phyloP scores from a whole-genome alignment of 2,888 invertebrate species.

The Drosophila fungiperda region DNA sequence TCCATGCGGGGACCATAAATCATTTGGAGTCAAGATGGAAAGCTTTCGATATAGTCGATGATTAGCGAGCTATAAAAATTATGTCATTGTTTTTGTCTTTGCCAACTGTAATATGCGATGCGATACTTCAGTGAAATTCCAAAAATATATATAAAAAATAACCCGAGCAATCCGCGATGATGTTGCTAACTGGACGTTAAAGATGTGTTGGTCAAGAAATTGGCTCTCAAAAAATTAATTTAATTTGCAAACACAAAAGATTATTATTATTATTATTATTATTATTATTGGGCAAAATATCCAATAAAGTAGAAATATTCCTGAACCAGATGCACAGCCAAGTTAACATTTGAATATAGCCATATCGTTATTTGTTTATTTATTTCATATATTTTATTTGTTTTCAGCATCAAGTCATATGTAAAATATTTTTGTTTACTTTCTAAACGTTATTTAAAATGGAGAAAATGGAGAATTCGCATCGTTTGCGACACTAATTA shows the following conservation, averaged over 20 bases:
- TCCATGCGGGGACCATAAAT: constrained; percentile 69
- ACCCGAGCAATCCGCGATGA: background rate
- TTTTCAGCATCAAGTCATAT: background rate
- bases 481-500: constrained; percentile 4
- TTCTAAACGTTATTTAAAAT: background rate
- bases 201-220: no score
- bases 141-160: background rate
- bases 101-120: constrained; percentile 12
- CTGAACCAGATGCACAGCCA: background rate
- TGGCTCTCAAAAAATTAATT: background rate
- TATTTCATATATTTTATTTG: background rate
- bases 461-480: constrained; percentile 9
- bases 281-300: background rate
- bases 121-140: background rate
- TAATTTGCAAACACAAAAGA: background rate
- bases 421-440: background rate
- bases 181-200: no score
- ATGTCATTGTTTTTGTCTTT: constrained; percentile 37
- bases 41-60: constrained; percentile 55
- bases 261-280: background rate
- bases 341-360: background rate
- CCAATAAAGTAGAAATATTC: background rate
- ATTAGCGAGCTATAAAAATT: constrained; percentile 66
- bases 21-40: constrained; percentile 64
- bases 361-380: background rate